A percentile compares a stretch with the other conserved stretches of the same genome.
phyloP scores from a whole-genome alignment of 2,888 invertebrate genomes.

The Eurois occulta region DNA sequence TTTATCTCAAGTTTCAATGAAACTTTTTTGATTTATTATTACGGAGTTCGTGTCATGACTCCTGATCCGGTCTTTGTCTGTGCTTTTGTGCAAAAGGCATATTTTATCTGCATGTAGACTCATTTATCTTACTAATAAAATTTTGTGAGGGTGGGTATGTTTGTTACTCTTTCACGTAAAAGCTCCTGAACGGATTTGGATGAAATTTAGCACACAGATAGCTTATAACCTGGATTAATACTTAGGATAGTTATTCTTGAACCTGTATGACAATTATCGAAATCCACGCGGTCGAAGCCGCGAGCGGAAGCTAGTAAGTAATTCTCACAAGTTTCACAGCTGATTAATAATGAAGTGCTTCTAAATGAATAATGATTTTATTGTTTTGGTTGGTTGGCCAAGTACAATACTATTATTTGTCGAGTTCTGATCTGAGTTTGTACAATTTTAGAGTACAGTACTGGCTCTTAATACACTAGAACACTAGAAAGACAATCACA shows the following conservation, averaged over 20 bases:
- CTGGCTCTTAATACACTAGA: background rate
- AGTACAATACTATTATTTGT: no score
- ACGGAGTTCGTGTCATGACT: constrained; percentile 62
- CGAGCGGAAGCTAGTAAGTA: no score
- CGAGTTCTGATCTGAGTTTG: background rate
- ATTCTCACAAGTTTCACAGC: constrained; percentile 53
- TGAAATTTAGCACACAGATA: no score
- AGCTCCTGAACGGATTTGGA: no score
- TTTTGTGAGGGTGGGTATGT: no score
- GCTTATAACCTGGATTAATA: no score
- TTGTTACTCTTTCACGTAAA: no score
- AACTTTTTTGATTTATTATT: constrained; percentile 75
- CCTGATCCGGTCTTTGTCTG: constrained; percentile 53
- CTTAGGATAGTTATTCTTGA: no score
- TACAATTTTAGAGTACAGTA: constrained; percentile 20
- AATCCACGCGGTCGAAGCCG: no score
- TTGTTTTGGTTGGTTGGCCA: constrained; percentile 36
- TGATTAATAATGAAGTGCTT: constrained; percentile 60
- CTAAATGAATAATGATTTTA: constrained; percentile 57
- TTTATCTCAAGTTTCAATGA: constrained; percentile 62
- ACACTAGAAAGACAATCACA: no score
- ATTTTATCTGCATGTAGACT: constrained; percentile 41
- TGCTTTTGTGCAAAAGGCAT: constrained; percentile 39
- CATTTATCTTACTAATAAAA: no score
- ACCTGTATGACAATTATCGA: no score